Conservation (phyloP, 2,797 vertebrate genomes). For the Petrocephalus sullivani region DNA sequence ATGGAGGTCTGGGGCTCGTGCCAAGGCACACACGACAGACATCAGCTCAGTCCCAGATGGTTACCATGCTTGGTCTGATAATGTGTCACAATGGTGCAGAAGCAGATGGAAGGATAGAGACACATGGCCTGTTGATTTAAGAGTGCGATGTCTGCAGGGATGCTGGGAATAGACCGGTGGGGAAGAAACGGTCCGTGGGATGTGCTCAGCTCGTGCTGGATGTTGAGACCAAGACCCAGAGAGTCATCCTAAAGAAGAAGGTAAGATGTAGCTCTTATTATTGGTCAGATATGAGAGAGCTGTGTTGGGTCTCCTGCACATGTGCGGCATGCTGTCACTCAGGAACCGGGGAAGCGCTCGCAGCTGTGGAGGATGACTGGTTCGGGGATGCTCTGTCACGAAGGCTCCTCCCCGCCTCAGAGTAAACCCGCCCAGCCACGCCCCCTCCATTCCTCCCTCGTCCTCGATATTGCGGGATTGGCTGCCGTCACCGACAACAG, state of each 20-base stretch:
- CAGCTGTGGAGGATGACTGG: conserved; percentile 93
- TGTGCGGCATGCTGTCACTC: background rate
- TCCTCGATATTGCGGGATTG: conserved; percentile 89
- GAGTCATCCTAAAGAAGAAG: conserved; percentile 95
- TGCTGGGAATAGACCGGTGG: conserved; percentile 63
- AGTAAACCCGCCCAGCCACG: conserved; percentile 75
- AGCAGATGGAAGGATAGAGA: background rate
- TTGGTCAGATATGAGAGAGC: background rate
- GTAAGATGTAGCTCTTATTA: conserved; percentile 46
- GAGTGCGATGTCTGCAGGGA: conserved; percentile 47
- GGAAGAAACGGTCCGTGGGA: conserved; percentile 66
- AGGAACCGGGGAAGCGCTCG: conserved; percentile 96
- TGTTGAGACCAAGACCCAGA: conserved; percentile 85
- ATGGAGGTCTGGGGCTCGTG: background rate
- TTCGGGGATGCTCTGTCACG: conserved; percentile 85
- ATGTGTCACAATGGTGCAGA: background rate
- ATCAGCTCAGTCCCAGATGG: background rate
- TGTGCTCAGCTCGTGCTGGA: conserved; percentile 86
- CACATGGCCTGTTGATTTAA: background rate
- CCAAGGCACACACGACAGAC: background rate
- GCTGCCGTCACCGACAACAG: conserved; percentile 93
- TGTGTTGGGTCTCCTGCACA: background rate
- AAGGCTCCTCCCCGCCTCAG: conserved; percentile 91
- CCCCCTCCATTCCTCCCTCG: conserved; percentile 73
- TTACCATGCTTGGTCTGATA: background rate